phyloP scores from a whole-genome alignment of 2,797 vertebrate species.

The Orestias chungarensis region DNA sequence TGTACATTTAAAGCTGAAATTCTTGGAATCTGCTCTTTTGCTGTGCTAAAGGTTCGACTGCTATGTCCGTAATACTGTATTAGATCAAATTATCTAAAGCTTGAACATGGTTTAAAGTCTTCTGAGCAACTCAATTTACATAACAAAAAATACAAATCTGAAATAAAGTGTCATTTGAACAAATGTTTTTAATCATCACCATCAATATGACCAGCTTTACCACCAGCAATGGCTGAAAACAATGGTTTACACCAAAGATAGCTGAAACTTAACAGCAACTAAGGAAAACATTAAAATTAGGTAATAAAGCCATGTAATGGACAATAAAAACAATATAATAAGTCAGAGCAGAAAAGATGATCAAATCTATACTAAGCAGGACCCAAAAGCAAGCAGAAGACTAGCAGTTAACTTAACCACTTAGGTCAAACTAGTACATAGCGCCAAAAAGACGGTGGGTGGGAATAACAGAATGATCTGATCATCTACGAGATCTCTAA shows the following conservation, averaged over 20 bases:
- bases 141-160: not conserved
- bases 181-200: not conserved
- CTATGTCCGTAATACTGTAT: not conserved
- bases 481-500: not conserved
- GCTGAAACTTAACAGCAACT: too few species aligned
- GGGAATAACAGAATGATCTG: not conserved
- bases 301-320: too few species aligned
- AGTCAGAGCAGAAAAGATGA: too few species aligned
- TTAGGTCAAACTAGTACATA: not conserved
- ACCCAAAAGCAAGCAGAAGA: not conserved
- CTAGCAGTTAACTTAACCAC: not conserved
- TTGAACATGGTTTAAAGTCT: not conserved
- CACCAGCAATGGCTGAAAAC: too few species aligned
- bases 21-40: not conserved
- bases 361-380: too few species aligned
- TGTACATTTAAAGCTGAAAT: slow-evolving; percentile 16
- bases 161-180: not conserved
- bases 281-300: too few species aligned
- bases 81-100: not conserved
- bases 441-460: not conserved
- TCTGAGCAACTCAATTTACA: not conserved
- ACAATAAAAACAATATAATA: too few species aligned
- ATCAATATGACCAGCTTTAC: too few species aligned
- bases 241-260: too few species aligned
- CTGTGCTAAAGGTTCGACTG: not conserved